These are phyloP conservation scores for Catocala nupta DNA, from an alignment of 2,888 invertebrate species.

Conservation along the genomic window DNA sequence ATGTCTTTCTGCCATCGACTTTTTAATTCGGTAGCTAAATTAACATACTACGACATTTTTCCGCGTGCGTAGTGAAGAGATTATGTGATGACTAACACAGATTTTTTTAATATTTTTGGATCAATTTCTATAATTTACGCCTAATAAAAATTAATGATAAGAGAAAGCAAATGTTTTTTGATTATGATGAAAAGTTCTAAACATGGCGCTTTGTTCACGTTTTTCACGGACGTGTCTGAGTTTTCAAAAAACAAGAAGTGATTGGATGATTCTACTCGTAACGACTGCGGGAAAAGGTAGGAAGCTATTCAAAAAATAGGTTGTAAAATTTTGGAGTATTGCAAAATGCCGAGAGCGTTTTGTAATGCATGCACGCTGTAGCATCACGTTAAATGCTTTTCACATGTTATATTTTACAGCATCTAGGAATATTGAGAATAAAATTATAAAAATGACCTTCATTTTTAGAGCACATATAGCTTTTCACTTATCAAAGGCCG, in stretches of 20 bases:
- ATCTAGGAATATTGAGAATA: constrained; percentile 23
- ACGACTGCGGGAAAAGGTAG: constrained; percentile 9
- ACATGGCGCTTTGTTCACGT: neutral
- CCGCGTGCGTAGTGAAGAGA: too few relatives aligned
- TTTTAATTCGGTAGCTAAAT: too few relatives aligned
- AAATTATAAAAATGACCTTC: neutral
- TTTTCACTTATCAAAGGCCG: too few relatives aligned
- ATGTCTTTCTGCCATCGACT: too few relatives aligned
- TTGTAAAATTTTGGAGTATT: constrained; percentile 22
- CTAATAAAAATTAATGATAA: too few relatives aligned
- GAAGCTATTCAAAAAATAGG: constrained; percentile 47
- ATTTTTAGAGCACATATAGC: too few relatives aligned
- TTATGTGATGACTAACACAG: too few relatives aligned
- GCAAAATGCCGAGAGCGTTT: constrained; percentile 3
- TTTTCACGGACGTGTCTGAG: constrained; percentile 2
- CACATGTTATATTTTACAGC: constrained; percentile 22
- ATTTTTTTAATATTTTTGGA: too few relatives aligned
- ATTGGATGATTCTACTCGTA: constrained; percentile 12
- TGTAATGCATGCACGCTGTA: constrained; percentile 2
- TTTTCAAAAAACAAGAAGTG: constrained; percentile 13
- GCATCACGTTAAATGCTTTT: constrained; percentile 21
- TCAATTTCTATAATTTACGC: too few relatives aligned
- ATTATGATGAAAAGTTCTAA: neutral
- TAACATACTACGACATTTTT: too few relatives aligned
- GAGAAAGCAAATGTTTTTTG: too few relatives aligned